Conservation (phyloP, 2,113 vertebrate species). For the Otus sunia region DNA sequence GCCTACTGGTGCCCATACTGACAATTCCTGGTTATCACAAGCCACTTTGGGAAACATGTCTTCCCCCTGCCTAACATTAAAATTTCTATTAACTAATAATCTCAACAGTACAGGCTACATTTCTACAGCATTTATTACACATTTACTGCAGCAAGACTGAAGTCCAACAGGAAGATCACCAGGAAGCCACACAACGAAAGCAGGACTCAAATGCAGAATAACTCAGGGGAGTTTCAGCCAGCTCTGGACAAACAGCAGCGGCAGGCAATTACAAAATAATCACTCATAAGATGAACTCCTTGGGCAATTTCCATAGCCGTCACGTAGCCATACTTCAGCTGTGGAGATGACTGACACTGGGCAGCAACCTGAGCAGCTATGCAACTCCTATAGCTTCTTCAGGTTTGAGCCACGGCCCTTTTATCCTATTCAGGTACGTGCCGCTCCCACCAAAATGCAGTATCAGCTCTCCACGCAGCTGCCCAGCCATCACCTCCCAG, state of each 20-base stretch:
- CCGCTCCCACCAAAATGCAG: too few species aligned
- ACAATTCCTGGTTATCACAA: background rate
- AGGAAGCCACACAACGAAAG: background rate
- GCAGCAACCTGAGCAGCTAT: background rate
- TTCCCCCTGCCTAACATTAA: background rate
- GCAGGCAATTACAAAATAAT: background rate
- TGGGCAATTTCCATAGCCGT: background rate
- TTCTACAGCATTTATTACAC: background rate
- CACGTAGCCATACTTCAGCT: background rate
- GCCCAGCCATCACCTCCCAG: fast-evolving
- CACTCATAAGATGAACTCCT: background rate
- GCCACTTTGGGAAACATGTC: background rate
- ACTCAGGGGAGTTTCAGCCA: background rate
- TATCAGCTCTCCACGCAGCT: background rate
- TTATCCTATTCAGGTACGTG: fast-evolving
- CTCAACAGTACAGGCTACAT: background rate
- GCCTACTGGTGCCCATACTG: background rate
- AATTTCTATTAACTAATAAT: background rate
- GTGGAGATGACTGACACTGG: background rate
- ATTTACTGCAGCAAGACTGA: background rate
- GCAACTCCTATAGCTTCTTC: too few species aligned
- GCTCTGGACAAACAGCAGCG: background rate
- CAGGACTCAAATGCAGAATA: background rate
- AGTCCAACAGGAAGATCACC: background rate
- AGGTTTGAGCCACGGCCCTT: background rate